Conservation (phyloP, 2,113 vertebrate species). For the Nycticebus coucang region DNA sequence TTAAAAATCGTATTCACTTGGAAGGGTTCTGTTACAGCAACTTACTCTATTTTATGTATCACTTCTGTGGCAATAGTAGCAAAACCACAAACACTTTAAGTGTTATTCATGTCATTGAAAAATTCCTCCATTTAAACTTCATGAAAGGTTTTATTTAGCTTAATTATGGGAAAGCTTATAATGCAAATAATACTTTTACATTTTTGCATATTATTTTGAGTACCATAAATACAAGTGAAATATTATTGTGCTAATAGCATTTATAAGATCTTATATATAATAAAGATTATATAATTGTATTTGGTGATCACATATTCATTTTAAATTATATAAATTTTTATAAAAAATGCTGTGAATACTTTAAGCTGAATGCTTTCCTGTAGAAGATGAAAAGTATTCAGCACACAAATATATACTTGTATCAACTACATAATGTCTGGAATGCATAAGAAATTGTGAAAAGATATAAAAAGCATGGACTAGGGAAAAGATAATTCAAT, state of each 20-base stretch:
- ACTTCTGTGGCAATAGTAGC: conserved; percentile 61
- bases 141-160: conserved; percentile 27
- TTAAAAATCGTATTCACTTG: conserved; percentile 66
- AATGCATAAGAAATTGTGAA: background rate
- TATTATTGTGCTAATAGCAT: background rate
- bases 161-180: background rate
- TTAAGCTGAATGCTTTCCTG: background rate
- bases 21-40: conserved; percentile 63
- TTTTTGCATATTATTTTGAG: background rate
- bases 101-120: conserved; percentile 50
- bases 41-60: conserved; percentile 69
- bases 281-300: background rate
- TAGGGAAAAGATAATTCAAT: background rate
- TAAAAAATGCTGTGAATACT: background rate
- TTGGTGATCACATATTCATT: background rate
- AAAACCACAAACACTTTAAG: conserved; percentile 68
- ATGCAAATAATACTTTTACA: background rate
- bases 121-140: conserved; percentile 48
- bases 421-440: background rate
- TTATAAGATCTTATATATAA: background rate
- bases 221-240: background rate
- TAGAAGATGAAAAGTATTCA: background rate
- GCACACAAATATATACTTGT: background rate
- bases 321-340: background rate
- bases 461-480: background rate